Conservation (phyloP, 1,140 invertebrate genomes). For the Sitobion miscanthi region DNA sequence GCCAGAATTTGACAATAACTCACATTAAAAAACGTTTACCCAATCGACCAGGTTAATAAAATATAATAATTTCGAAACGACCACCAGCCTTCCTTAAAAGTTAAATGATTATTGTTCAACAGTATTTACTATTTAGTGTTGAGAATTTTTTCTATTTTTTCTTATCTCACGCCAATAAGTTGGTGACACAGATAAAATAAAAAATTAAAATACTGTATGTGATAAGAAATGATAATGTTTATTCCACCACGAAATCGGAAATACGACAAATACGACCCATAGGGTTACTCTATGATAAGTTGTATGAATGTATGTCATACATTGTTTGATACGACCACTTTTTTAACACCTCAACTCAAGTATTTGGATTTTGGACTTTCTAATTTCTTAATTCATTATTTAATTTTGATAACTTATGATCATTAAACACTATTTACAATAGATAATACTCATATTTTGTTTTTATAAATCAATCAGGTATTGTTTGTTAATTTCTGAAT, state of each 20-base stretch:
- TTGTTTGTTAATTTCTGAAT: not conserved
- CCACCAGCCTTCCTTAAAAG: not conserved
- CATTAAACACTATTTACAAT: not conserved
- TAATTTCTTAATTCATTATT: no score
- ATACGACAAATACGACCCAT: no score
- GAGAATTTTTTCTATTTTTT: not conserved
- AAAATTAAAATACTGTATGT: not conserved
- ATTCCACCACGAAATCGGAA: not conserved
- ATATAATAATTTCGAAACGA: not conserved
- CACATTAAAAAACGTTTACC: not conserved
- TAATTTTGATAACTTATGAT: no score
- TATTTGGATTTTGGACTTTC: no score
- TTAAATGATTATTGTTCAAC: not conserved
- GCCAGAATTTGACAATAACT: not conserved
- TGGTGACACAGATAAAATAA: not conserved
- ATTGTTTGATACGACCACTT: no score
- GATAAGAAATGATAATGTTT: slow-evolving; percentile 1
- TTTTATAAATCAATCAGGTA: not conserved
- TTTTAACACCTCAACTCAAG: no score
- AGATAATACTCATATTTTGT: not conserved
- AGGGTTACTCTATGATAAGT: no score
- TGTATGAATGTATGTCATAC: no score
- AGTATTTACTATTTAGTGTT: not conserved
- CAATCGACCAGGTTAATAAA: not conserved
- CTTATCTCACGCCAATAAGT: not conserved